Percentiles rank a stretch among this genome's conserved stretches.
Evolutionary conservation across 2,113 vertebrate genomes (phyloP).

Genomic region (Macroglossus sobrinus): DNA sequence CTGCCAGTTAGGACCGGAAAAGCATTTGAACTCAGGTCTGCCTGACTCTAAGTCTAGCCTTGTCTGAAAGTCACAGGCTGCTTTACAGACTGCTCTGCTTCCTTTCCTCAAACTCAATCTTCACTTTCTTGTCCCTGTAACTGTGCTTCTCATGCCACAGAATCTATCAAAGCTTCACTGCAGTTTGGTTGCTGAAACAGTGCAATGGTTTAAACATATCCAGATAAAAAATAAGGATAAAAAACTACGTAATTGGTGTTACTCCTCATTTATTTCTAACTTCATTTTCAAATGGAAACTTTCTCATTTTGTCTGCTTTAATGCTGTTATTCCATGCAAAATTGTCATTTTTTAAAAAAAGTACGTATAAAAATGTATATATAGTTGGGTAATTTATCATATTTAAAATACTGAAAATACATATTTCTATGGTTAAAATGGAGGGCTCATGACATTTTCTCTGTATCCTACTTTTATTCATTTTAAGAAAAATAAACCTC

Average conservation of each 20-base stretch:
- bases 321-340: not conserved
- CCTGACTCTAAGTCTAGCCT: not conserved
- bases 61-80: not conserved
- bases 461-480: not conserved
- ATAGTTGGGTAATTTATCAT: not conserved
- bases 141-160: not conserved
- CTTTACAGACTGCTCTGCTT: not conserved
- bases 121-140: not conserved
- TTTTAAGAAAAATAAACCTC: not conserved
- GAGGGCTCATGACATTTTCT: not conserved
- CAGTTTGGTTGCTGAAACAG: not conserved
- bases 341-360: not conserved
- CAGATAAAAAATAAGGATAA: not conserved
- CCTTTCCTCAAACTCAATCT: not conserved
- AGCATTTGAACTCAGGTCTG: not conserved
- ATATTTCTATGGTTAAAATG: not conserved
- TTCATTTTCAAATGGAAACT: not conserved
- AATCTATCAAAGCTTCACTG: not conserved
- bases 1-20: not conserved
- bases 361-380: not conserved
- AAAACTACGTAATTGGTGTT: not conserved
- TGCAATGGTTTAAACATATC: not conserved
- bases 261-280: not conserved
- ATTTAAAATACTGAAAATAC: not conserved
- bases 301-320: not conserved